Evolutionary conservation across 2,113 vertebrate genomes (phyloP), one percentile per base, ranked within the genome.

Genomic region (Callorhinus ursinus): DNA sequence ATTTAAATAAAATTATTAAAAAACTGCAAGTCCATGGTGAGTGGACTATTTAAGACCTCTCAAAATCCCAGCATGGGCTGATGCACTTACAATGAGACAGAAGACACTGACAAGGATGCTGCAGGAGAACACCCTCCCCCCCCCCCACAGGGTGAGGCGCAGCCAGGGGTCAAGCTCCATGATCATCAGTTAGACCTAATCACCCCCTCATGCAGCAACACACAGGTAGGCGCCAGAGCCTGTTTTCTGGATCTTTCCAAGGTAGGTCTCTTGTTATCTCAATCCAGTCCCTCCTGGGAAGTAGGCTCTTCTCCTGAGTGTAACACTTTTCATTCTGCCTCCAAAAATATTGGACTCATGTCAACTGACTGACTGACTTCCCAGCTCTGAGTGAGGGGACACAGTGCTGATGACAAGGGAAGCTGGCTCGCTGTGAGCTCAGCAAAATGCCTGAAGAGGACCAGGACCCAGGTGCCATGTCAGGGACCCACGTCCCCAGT

Each of bases 51-150:
- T 53, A 14, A 1, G 33, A 0, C 3, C 82, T 85, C 49, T 80
- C 31, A 33, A n/a, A 33, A 31, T 59, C 61, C 63, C 2, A 16
- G 42, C 90, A 11, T 0, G 1, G 14, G 33, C 10, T 6, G 24
- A 42, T 18, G 59, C 10, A 2, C 14, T 33, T 9, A 46, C 42
- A 67, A n/a, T 0, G 8, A 15, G 5, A 24, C 0, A 18, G 21
- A 14, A 19, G 55, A 18, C 8, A 0, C 0, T 0, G 31, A 67
- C 9, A 14, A 36, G 71, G 19, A 33, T 0, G 18, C 51, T 33
- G 1, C 18, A 13, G 0, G 0, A 3, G 24, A 63, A 18, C 0
- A 71, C 65, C 19, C 7, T 8, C 0, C 18, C 59, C 36, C 33
- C 28, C 51, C 36, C n/a, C 28, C 51, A 19, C 2, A 0, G 26